phyloP scores from a whole-genome alignment of 2,888 invertebrate species.

The Eugnorisma glareosa region DNA sequence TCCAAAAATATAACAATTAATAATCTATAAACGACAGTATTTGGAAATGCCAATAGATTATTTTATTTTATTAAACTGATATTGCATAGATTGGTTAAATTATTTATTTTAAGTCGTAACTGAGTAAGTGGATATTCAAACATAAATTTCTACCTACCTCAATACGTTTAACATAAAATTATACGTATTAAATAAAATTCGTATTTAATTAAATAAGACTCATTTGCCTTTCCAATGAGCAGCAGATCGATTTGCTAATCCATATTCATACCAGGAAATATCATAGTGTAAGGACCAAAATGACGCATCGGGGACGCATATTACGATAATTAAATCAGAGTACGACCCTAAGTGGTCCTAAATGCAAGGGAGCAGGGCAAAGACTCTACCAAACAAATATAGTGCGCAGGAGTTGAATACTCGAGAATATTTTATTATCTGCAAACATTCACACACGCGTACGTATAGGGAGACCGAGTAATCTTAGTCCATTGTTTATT shows the following conservation, averaged over 20 bases:
- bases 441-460: conserved; percentile 79
- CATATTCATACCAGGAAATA: conserved; percentile 54
- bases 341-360: conserved; percentile 65
- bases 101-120: not conserved
- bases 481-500: conserved; percentile 66
- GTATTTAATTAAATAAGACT: too few species aligned
- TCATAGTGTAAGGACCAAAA: conserved; percentile 39
- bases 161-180: conserved; percentile 27
- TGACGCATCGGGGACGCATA: conserved; percentile 47
- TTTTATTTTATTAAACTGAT: not conserved
- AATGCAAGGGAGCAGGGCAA: conserved; percentile 74
- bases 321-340: conserved; percentile 65
- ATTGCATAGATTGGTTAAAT: too few species aligned
- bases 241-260: conserved; percentile 35
- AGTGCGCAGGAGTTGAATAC: conserved; percentile 87
- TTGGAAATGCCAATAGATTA: not conserved
- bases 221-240: conserved; percentile 37
- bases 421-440: conserved; percentile 87
- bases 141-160: conserved; percentile 28
- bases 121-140: not conserved
- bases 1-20: not conserved
- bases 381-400: conserved; percentile 81
- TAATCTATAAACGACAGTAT: too few species aligned
- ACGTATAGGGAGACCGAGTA: conserved; percentile 58
- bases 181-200: conserved; percentile 34